Percentiles rank a stretch among this genome's conserved stretches.
Conservation (phyloP, 1,140 invertebrate species). For the Helicorthomorpha holstii region DNA sequence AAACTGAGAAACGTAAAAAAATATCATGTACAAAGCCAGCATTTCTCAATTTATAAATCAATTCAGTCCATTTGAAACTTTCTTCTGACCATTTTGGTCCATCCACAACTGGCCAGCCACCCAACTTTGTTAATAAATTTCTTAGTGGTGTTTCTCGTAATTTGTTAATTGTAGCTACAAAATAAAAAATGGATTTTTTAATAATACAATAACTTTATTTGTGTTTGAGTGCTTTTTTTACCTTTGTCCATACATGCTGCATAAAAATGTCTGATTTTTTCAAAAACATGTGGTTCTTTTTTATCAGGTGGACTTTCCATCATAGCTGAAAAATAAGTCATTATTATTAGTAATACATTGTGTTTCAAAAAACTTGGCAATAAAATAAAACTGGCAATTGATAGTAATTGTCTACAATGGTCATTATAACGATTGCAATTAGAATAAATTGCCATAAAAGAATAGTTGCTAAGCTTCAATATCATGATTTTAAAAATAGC, state of each 20-base stretch:
- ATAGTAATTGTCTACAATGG: too few relatives aligned
- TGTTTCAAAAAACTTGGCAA: too few relatives aligned
- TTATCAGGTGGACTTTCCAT: neutral
- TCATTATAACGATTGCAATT: too few relatives aligned
- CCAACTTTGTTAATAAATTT: conserved; percentile 3
- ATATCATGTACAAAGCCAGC: neutral
- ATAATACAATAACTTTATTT: too few relatives aligned
- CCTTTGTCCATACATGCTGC: conserved; percentile 20
- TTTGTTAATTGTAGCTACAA: conserved; percentile 1
- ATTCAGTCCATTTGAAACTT: conserved; percentile 4
- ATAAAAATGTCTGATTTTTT: conserved; percentile 19
- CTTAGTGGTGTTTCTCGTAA: conserved; percentile 1
- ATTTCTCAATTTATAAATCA: neutral
- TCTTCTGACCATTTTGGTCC: conserved; percentile 4
- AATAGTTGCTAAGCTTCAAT: too few relatives aligned
- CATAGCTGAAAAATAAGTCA: too few relatives aligned
- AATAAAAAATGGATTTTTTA: too few relatives aligned
- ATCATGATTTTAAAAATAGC: too few relatives aligned
- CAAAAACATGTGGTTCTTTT: conserved; percentile 11
- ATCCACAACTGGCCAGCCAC: conserved; percentile 8
- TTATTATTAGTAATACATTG: too few relatives aligned
- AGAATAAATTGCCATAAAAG: too few relatives aligned
- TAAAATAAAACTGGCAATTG: too few relatives aligned
- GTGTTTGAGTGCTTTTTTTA: too few relatives aligned
- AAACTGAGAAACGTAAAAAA: conserved; percentile 6